These are phyloP conservation scores for Excalfactoria chinensis DNA, from an alignment of 2,113 vertebrate genomes.

Conservation along the genomic window DNA sequence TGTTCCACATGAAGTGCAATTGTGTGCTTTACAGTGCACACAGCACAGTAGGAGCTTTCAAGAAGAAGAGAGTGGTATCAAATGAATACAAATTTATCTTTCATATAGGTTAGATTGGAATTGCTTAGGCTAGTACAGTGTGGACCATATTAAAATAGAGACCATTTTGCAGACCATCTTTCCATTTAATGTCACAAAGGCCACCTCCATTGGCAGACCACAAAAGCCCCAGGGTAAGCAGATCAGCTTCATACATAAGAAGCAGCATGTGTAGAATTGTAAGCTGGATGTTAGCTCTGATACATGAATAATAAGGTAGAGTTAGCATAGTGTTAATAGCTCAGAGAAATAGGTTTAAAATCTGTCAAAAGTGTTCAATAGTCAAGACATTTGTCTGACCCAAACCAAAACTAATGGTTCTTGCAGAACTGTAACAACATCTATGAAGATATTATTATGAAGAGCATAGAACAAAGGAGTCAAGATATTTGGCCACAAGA, in stretches of 20 bases:
- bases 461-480: not conserved
- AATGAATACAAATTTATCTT: conserved; percentile 69
- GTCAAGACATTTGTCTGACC: not conserved
- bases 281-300: not conserved
- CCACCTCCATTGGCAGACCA: not conserved
- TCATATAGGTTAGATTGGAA: conserved; percentile 54
- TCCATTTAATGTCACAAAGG: conserved; percentile 28
- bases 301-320: not conserved
- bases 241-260: not conserved
- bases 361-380: not conserved
- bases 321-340: not conserved
- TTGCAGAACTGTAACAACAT: not conserved
- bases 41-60: conserved; percentile 56
- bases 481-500: not conserved
- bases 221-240: conserved; percentile 26
- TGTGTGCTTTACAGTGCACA: conserved; percentile 63
- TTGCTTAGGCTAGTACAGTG: conserved; percentile 18
- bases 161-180: conserved; percentile 32
- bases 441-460: not conserved
- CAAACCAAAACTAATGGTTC: not conserved
- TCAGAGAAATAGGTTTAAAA: not conserved
- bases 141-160: conserved; percentile 45
- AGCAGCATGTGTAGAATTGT: not conserved
- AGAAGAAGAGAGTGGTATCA: conserved; percentile 62
- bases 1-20: conserved; percentile 67